A percentile compares a stretch with the other conserved stretches of the same genome.
phyloP scores from a whole-genome alignment of 2,113 vertebrate genomes.

The Herpetotheres cachinnans region DNA sequence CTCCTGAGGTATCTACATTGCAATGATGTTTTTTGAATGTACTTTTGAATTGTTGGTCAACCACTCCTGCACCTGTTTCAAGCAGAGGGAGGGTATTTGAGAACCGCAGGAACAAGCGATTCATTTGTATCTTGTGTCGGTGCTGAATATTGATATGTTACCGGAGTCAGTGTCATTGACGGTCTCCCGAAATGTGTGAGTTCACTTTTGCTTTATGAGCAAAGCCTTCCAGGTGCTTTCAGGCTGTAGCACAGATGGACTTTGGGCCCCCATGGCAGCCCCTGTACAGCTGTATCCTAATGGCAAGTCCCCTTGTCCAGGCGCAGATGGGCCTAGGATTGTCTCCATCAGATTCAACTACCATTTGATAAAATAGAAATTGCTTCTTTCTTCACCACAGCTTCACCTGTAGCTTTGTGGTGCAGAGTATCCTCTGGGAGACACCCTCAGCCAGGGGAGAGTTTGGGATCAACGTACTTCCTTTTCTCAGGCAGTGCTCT shows the following conservation, averaged over 20 bases:
- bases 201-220: not conserved
- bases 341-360: not conserved
- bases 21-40: not conserved
- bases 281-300: not conserved
- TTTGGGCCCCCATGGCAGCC: not conserved
- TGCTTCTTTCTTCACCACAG: accelerated
- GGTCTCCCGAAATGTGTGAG: not conserved
- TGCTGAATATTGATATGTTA: not conserved
- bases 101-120: accelerated
- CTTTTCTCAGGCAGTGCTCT: not conserved
- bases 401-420: not conserved
- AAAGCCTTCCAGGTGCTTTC: not conserved
- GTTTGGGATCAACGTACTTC: not conserved
- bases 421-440: not conserved
- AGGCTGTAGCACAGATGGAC: not conserved
- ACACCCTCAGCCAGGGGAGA: not conserved
- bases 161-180: not conserved
- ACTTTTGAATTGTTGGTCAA: not conserved
- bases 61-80: not conserved
- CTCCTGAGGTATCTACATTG: not conserved
- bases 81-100: not conserved
- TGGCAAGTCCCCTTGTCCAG: not conserved
- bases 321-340: not conserved
- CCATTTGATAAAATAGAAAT: not conserved
- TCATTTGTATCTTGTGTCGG: not conserved